A percentile compares a stretch with the other conserved stretches of the same genome.
Conservation (phyloP, 2,797 vertebrate genomes). For the Dipus sagitta region DNA sequence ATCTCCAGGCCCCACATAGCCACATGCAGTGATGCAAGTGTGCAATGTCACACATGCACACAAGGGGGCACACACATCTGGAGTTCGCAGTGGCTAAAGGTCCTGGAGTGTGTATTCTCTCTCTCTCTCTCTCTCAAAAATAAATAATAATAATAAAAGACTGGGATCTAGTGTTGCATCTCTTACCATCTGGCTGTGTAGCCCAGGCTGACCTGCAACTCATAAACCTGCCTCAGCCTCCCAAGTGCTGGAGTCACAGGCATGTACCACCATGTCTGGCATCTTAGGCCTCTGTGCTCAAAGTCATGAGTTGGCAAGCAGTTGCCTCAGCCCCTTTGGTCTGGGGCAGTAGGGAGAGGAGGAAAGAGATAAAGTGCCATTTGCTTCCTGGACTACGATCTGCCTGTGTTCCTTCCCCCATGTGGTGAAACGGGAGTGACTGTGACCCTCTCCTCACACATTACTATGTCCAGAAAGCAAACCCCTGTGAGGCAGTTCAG, state of each 20-base stretch:
- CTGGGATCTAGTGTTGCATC: neutral
- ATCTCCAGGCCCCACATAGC: too few species aligned
- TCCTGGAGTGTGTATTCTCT: too few species aligned
- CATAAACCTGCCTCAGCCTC: neutral
- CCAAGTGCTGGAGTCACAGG: neutral
- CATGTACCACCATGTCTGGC: neutral
- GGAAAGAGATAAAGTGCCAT: neutral
- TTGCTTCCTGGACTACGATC: too few species aligned
- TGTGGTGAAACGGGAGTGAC: fast-evolving
- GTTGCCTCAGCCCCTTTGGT: neutral
- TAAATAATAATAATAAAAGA: too few species aligned
- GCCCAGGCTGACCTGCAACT: neutral
- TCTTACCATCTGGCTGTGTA: neutral
- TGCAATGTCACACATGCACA: too few species aligned
- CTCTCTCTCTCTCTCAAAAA: too few species aligned
- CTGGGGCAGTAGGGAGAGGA: neutral
- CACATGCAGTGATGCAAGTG: too few species aligned
- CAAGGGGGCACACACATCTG: too few species aligned
- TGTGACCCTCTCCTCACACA: neutral
- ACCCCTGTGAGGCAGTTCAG: too few species aligned
- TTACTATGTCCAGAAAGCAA: neutral
- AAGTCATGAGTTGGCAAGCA: neutral
- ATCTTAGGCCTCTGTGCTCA: neutral
- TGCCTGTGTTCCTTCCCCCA: neutral
- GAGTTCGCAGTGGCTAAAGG: too few species aligned